Conservation (phyloP, 2,888 invertebrate species). For the Mactromeris polynyma region DNA sequence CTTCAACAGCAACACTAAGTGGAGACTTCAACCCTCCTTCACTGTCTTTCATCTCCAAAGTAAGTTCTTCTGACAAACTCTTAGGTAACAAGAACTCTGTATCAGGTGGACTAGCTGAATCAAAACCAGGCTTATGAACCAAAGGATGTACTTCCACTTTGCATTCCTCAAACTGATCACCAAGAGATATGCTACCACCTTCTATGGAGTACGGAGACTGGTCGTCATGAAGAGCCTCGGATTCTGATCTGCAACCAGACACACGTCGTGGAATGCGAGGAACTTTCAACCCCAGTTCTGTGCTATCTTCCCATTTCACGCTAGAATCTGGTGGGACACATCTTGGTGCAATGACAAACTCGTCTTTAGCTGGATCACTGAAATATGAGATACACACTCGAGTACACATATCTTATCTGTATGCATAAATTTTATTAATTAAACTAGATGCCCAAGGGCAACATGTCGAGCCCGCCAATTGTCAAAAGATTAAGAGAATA, state of each 20-base stretch:
- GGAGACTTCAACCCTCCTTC: conserved; percentile 38
- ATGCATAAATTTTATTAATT: too few species aligned
- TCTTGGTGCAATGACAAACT: conserved; percentile 49
- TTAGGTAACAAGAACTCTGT: conserved; percentile 77
- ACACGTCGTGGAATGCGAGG: conserved; percentile 23
- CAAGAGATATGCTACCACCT: conserved; percentile 75
- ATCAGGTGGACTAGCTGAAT: conserved; percentile 69
- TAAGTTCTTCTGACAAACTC: conserved; percentile 80
- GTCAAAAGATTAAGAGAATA: too few species aligned
- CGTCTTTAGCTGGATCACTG: conserved; percentile 65
- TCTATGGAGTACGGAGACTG: conserved; percentile 68
- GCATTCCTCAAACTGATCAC: conserved; percentile 76
- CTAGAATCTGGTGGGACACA: conserved; percentile 41
- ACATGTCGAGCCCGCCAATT: too few species aligned
- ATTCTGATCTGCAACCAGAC: conserved; percentile 64
- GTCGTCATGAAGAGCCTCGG: conserved; percentile 64
- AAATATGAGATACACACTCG: neutral
- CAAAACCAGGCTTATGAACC: conserved; percentile 69
- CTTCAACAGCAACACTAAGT: conserved; percentile 13
- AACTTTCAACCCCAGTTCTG: conserved; percentile 44
- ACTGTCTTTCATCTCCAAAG: conserved; percentile 75
- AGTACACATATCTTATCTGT: too few species aligned
- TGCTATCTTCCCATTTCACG: conserved; percentile 49
- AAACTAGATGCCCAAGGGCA: too few species aligned
- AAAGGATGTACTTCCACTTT: conserved; percentile 68